phyloP scores from a whole-genome alignment of 2,113 vertebrate species.

The Myiozetetes cayanensis region DNA sequence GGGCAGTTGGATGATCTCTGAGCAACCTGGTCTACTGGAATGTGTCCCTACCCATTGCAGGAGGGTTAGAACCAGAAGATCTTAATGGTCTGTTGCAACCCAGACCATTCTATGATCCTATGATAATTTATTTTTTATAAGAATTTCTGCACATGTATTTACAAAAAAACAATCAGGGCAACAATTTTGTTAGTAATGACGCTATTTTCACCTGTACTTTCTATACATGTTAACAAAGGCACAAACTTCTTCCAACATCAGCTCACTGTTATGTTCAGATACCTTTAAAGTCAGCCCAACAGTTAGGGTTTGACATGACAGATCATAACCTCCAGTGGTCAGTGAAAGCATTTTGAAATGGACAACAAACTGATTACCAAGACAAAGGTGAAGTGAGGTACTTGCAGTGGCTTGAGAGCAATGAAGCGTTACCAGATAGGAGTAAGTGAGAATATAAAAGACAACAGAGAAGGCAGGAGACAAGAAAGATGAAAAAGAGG shows the following conservation, averaged over 20 bases:
- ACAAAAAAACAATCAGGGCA: not conserved
- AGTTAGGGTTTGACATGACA: not conserved
- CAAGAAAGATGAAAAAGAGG: conserved; percentile 60
- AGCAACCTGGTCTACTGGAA: not conserved
- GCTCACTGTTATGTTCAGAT: not conserved
- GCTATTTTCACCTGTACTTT: not conserved
- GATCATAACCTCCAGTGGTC: not conserved
- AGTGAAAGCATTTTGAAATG: not conserved
- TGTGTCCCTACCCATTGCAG: not conserved
- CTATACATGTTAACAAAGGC: not conserved
- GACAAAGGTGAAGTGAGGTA: not conserved
- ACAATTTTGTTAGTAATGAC: not conserved
- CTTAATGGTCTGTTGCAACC: not conserved
- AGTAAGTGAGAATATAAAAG: conserved; percentile 45
- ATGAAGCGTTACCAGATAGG: not conserved
- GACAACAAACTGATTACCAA: not conserved
- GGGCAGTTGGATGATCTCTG: not conserved
- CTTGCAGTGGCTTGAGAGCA: not conserved
- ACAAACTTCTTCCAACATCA: not conserved
- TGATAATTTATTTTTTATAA: not conserved
- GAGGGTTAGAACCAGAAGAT: not conserved
- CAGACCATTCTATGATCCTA: not conserved
- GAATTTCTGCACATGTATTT: not conserved
- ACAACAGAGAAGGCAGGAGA: not conserved
- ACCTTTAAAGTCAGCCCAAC: not conserved